Evolutionary conservation across 2,797 vertebrate genomes (phyloP), one percentile per base, ranked within the genome.

Genomic region (Rallus crepitans): DNA sequence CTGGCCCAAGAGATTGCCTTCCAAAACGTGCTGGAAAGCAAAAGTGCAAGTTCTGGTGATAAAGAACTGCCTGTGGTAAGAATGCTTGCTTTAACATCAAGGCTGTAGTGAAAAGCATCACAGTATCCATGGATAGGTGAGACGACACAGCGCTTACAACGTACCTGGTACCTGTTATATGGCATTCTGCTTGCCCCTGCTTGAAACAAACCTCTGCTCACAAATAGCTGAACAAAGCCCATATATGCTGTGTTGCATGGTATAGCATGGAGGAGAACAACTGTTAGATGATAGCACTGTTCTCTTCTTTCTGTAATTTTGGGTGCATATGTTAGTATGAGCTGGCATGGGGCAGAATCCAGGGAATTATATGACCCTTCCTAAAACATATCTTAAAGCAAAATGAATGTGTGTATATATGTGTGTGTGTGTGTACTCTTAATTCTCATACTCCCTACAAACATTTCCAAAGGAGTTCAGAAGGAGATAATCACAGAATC

Each of bases 401-500:
- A 83, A 76, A 70, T n/a, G 3, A 24, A 15, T 2, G 10, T 19
- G 19, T 76, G 53, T 56, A 7, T 16, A 4, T 64, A 11, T 47
- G 10, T 47, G 14, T 50, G 0, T 13, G 45, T 7, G 6, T 52
- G 53, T 0, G 1, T 16, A 39, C 11, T 39, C 17, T 52, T 76
- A 69, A 75, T 45, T 59, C 23, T 82, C 75, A 23, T 14, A 25
- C 25, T 69, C 16, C 30, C 75, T 71, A 30, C 40, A 75, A 75
- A 20, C 30, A 18, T 47, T n/a, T 52, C 63, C 23, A 28, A 66
- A 90, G 28, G 13, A 50, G 6, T 78, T 93, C 40, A 79, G 60
- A 66, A 37, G 35, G 33, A 75, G 39, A 60, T 9, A 8, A 45
- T 45, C 42, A 45, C 42, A 45, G 18, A 45, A 45, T 45, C 42